Base-by-base conservation (phyloP, 2,888 invertebrate species). In the Nemotelus nigrinus region DNA sequence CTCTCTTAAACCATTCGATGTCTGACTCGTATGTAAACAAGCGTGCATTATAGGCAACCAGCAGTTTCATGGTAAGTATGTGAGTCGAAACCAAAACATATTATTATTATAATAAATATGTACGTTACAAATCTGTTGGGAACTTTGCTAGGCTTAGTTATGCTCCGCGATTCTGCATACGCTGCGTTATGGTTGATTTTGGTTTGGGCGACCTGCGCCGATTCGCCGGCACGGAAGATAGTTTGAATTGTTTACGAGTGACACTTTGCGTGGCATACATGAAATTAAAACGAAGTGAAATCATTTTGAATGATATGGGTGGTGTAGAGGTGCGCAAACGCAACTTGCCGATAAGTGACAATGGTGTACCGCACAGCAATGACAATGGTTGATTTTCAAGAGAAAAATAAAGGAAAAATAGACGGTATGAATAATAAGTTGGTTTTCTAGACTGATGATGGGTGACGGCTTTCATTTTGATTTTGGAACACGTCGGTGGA, bases 241-340 rank as follows among this genome's bases (percentile, higher is more conserved):
- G 41, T 63, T 41, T 25, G 63, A 63, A 63, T 63, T 63, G 63
- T 63, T 63, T 63, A 63, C 43, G 63, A 63, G 63, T 63, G 63
- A 63, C 63, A 63, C 63, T 63, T 63, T 63, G 63, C 63, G 63
- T 63, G 63, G 63, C 63, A 43, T 63, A 63, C 63, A 43, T 63
- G 63, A 63, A 63, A 63, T 41, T 63, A 63, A 25, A 63, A 4
- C 41, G 63, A 63, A 63, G 63, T 39, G 63, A 63, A 63, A 63
- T 63, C 63, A 63, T 25, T 43, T 63, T 63, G 5, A 63, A 63
- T 63, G 63, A 63, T 41, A 25, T 63, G 63, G 63, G 63, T 63
- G 63, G 63, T 25, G 25, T 25, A 25, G 25, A 25, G 25, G 25
- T 25, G 25, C n/a, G 39, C 58, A 25, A 25, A 25, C 25, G 25